Evolutionary conservation across 2,888 invertebrate species (phyloP).

Genomic region (Andrena bicolor): DNA sequence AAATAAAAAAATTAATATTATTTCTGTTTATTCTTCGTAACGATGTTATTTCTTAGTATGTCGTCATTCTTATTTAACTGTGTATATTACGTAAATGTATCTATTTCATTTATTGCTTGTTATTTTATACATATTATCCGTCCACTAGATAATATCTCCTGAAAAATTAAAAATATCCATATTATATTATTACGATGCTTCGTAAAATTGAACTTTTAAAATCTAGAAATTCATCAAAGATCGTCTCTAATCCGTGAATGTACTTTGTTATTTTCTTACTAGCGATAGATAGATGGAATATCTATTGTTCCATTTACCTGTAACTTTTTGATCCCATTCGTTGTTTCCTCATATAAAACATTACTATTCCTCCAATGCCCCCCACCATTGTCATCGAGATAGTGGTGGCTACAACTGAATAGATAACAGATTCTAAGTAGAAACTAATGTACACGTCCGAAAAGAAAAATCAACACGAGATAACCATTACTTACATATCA

Average conservation of each 20-base stretch:
- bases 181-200: slow-evolving; percentile 23
- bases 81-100: slow-evolving; percentile 46
- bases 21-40: slow-evolving; percentile 21
- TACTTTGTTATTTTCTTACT: not conserved
- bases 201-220: not conserved
- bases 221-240: slow-evolving; percentile 2
- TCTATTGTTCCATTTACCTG: slow-evolving; percentile 51
- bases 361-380: slow-evolving; percentile 46
- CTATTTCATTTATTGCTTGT: slow-evolving; percentile 37
- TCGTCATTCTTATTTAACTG: slow-evolving; percentile 25
- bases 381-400: slow-evolving; percentile 53
- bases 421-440: slow-evolving; percentile 2
- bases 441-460: not conserved
- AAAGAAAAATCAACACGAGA: not conserved
- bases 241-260: not conserved
- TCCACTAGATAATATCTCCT: slow-evolving; percentile 66
- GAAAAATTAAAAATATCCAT: slow-evolving; percentile 63
- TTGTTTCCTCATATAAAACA: slow-evolving; percentile 61
- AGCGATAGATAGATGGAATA: not conserved
- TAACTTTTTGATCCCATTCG: slow-evolving; percentile 44
- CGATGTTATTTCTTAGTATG: slow-evolving; percentile 29
- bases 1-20: slow-evolving; percentile 31
- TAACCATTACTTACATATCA: slow-evolving; percentile 61
- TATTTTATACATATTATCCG: slow-evolving; percentile 58
- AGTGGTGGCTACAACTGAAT: slow-evolving; percentile 63